A percentile compares a stretch with the other conserved stretches of the same genome.
Evolutionary conservation across 2,888 invertebrate species (phyloP).

Genomic region (Philonicus albiceps): DNA sequence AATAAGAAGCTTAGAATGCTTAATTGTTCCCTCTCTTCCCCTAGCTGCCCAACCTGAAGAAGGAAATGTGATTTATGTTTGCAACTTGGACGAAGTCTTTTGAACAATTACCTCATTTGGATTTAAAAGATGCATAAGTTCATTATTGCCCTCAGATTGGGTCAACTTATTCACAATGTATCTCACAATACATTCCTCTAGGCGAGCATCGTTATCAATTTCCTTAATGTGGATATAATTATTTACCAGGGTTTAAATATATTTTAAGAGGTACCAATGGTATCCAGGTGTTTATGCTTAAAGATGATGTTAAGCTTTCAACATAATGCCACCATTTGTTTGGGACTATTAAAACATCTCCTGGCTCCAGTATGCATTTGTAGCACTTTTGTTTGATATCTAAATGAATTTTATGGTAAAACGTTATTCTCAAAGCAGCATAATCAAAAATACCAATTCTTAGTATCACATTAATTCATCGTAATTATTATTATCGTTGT

Average conservation of each 20-base stretch:
- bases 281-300: slow-evolving; percentile 75
- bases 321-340: slow-evolving; percentile 98
- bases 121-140: slow-evolving; percentile 68
- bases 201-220: slow-evolving; percentile 55
- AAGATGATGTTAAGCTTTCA: slow-evolving; percentile 78
- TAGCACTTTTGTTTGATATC: slow-evolving; percentile 56
- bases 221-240: slow-evolving; percentile 48
- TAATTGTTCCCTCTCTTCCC: slow-evolving; percentile 50
- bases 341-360: slow-evolving; percentile 89
- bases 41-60: slow-evolving; percentile 48
- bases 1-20: not conserved
- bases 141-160: slow-evolving; percentile 65
- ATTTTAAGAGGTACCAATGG: slow-evolving; percentile 68
- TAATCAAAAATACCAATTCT: not conserved
- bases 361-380: slow-evolving; percentile 76
- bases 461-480: not conserved
- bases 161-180: slow-evolving; percentile 71
- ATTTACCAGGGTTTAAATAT: slow-evolving; percentile 43
- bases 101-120: slow-evolving; percentile 69
- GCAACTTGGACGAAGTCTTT: not conserved
- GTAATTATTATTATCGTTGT: no score
- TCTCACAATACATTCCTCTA: slow-evolving; percentile 72
- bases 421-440: not conserved
- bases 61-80: slow-evolving; percentile 33
- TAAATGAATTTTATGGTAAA: not conserved